Evolutionary conservation across 2,113 vertebrate genomes (phyloP).

Genomic region (Bungarus multicinctus): DNA sequence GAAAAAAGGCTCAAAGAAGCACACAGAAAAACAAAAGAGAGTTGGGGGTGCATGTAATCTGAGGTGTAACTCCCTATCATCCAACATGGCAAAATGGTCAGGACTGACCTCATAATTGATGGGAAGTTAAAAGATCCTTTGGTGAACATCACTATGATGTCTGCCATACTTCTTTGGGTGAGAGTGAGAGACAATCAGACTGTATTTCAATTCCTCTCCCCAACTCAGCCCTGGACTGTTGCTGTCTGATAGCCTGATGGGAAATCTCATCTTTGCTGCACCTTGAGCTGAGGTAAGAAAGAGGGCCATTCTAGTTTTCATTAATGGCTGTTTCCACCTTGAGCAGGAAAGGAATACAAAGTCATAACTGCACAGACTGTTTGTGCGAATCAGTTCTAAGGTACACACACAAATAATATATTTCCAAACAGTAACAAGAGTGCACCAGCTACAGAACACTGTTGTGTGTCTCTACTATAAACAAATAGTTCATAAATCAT

Average conservation of each 20-base stretch:
- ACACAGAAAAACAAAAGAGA: neutral
- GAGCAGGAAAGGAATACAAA: neutral
- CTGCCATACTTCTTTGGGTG: neutral
- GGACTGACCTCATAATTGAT: too few species aligned
- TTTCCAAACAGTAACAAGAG: neutral
- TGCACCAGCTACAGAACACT: neutral
- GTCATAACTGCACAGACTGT: neutral
- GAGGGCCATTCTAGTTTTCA: neutral
- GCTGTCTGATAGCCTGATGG: neutral
- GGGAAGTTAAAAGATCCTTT: neutral
- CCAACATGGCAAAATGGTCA: neutral
- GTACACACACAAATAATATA: neutral
- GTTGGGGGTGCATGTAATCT: neutral
- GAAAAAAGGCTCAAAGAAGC: neutral
- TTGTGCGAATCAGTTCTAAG: neutral
- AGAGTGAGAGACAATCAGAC: neutral
- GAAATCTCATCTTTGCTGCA: neutral
- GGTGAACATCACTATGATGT: neutral
- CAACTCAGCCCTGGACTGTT: neutral
- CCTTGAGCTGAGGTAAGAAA: neutral
- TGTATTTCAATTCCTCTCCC: neutral
- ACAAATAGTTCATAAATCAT: constrained; percentile 37
- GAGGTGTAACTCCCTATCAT: neutral
- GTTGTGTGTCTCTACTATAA: constrained; percentile 8
- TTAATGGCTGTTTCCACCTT: neutral